Base-by-base conservation (phyloP, 2,888 invertebrate species). In the Steinernema scapterisci region DNA sequence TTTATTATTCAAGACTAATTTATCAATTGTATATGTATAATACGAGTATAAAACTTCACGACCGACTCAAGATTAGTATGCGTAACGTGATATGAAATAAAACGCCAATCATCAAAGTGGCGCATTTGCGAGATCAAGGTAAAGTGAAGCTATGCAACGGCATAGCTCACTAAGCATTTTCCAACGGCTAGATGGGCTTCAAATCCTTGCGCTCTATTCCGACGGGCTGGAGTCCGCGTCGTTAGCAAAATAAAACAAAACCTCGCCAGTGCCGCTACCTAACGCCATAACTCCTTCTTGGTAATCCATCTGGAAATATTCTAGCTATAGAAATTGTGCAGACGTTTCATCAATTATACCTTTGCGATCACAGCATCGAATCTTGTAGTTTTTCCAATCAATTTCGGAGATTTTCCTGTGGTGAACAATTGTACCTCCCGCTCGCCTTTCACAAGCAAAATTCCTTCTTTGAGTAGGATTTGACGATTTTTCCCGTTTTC, bases 371-470 rank as follows among this genome's bases (percentile, higher is more conserved):
- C 38, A 5, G 63, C 21, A 31, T 63, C 63, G 31, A 63, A 63
- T 13, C 63, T 21, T 13, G 27, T 5, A 16, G 63, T 63, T n/a
- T 63, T 63, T 11, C 63, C 63, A 16, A 63, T 63, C 27, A 63
- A 63, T 11, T 9, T 13, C 6, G 63, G 27, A 13, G 23, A 16
- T 31, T 63, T 63, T 13, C 63, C 63, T 1, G 63, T 63, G 31
- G 63, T 63, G n/a, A 25, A 63, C 1, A 63, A 25, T 7, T 63
- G 63, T 2, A 63, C 63, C 19, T 63, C 63, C 7, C 63, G 63
- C 27, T 63, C 63, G 16, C 63, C 63, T 31, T 63, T 63, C 38
- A 63, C 38, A 19, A 63, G 27, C 23, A 63, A 27, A 63, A 31
- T 31, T 13, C 63, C 63, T 27, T 63, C 63, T 25, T 31, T 38